These are phyloP conservation scores for Neodiprion lecontei DNA, from an alignment of 1,140 invertebrate species.

Conservation along the genomic window DNA sequence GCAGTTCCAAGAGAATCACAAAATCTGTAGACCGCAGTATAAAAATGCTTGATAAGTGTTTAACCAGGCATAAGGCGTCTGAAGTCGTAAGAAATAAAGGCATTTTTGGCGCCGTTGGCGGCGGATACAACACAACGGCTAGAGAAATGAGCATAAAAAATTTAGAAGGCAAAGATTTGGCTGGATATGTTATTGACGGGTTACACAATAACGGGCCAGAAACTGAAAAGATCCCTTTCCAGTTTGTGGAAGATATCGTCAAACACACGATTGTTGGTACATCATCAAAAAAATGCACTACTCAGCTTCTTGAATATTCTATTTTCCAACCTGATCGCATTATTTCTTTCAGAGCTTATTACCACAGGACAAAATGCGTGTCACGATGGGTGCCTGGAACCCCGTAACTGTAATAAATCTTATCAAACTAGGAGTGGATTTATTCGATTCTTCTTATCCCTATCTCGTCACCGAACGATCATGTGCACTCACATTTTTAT, in stretches of 20 bases:
- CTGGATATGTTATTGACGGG: constrained; percentile 82
- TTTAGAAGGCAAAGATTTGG: constrained; percentile 64
- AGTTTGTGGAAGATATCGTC: constrained; percentile 69
- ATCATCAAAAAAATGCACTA: constrained; percentile 22
- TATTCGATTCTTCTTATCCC: constrained; percentile 82
- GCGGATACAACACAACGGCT: constrained; percentile 70
- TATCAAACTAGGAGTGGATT: constrained; percentile 75
- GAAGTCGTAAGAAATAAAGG: constrained; percentile 55
- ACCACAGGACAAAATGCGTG: constrained; percentile 69
- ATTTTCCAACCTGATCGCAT: constrained; percentile 33
- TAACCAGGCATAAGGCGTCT: constrained; percentile 65
- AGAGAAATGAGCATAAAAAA: constrained; percentile 69
- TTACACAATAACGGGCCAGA: constrained; percentile 74
- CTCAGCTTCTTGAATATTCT: constrained; percentile 6
- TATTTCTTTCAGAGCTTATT: constrained; percentile 65
- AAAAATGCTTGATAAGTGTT: constrained; percentile 67
- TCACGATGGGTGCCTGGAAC: constrained; percentile 74
- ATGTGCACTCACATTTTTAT: constrained; percentile 67
- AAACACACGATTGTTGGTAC: constrained; percentile 64
- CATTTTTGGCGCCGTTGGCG: constrained; percentile 77
- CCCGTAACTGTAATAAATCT: constrained; percentile 71
- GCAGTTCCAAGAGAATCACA: constrained; percentile 70
- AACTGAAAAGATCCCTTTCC: constrained; percentile 64
- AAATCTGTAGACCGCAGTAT: constrained; percentile 72
- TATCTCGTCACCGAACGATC: constrained; percentile 68